A percentile compares a stretch with the other conserved stretches of the same genome.
Conservation (phyloP, 2,888 invertebrate species). For the Phymatocera aterrima region DNA sequence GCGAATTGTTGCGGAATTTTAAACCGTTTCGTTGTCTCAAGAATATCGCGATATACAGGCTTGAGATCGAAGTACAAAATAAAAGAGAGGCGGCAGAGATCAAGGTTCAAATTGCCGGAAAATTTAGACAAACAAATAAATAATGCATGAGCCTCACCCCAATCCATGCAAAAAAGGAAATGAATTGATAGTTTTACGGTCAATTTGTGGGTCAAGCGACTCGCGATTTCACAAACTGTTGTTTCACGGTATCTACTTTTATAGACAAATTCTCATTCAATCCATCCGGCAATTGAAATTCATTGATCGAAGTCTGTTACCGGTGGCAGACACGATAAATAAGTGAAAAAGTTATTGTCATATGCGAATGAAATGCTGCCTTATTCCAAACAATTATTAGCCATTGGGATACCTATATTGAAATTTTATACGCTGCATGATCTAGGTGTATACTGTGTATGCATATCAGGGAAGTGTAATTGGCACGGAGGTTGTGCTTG, state of each 20-base stretch:
- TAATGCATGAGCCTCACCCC: background rate
- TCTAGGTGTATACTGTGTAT: no score
- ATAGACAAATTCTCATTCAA: no score
- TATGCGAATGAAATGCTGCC: background rate
- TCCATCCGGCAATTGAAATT: conserved; percentile 3
- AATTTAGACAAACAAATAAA: background rate
- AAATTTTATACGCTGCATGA: background rate
- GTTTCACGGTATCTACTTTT: no score
- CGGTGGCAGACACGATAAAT: no score
- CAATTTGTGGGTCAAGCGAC: conserved; percentile 26
- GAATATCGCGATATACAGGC: background rate
- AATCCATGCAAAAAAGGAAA: background rate
- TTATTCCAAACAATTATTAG: background rate
- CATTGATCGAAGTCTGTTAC: background rate
- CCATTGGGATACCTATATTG: background rate
- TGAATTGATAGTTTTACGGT: background rate
- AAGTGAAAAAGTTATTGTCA: background rate
- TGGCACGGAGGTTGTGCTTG: background rate
- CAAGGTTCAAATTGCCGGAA: background rate
- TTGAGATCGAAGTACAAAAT: background rate
- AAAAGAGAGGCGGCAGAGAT: background rate
- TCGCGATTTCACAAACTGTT: background rate
- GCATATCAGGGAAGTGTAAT: conserved; percentile 10
- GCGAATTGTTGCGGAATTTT: background rate
- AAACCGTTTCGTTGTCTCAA: conserved; percentile 9